Base-by-base conservation (phyloP, 35 echinoderm and acorn worm genomes). In the Strongylocentrotus purpuratus region DNA sequence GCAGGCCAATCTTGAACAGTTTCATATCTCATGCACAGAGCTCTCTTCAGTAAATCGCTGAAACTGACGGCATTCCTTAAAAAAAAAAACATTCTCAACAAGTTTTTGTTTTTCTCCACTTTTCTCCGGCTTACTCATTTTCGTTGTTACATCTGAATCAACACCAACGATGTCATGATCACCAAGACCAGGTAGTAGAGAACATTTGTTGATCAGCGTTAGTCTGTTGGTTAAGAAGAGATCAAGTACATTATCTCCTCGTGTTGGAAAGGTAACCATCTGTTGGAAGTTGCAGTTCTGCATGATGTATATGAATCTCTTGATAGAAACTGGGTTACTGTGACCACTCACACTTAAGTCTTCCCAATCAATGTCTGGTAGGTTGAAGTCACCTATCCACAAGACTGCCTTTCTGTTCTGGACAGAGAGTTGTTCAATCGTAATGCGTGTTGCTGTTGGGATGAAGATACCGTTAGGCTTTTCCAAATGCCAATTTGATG, bases 321-420 rank as follows among this genome's bases (percentile, higher is more conserved):
- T 31, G 28, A 94, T 13, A 22, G 15, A 45, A 85, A 31, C 15
- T 59, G 55, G 61, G 45, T 94, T 85, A 46, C 28, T 33, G 31
- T 92, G 52, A 61, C 35, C 14, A 92, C 78, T 33, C 28, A 95
- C 59, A 52, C 7, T 32, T 31, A 47, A 25, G n/a, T 13, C 32
- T 12, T 95, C 88, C 88, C 95, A 95, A 58, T 61, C 92, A 11
- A 95, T 95, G 35, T 95, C 86, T 22, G 95, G 95, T 14, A 95
- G 41, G 4, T 95, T 92, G 0, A 95, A 61, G 71, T 95, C 95
- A 32, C n/a, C 95, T 17, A 95, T n/a, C 88, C 88, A 93, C 28
- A 95, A 35, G 31, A 95, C 95, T n/a, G 95, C 95, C 12, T 95
- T 95, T 31, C 55, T 95, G 33, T 61, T 61, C 71, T 86, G 50